Evolutionary conservation across 2,888 invertebrate species (phyloP), one percentile per base, ranked within the genome.

Genomic region (Leptinotarsa tumamoca): DNA sequence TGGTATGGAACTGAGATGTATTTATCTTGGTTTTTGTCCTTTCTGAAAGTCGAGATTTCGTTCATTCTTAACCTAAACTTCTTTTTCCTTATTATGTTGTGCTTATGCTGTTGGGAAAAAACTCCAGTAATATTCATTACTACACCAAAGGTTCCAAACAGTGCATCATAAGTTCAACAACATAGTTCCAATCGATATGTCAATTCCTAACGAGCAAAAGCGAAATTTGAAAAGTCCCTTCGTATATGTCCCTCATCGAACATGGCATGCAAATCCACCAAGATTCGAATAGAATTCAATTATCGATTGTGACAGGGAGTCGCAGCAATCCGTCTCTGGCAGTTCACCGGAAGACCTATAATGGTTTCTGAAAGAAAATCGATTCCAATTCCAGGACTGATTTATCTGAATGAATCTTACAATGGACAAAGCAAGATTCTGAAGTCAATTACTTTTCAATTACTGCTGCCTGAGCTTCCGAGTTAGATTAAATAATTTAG

Each of bases 291-390:
- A 63, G 33, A 33, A 33, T 33, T 63, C 63, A 33, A 63, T 63
- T 63, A 63, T 63, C 63, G 27, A 63, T 33, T 63, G 63, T 33
- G 63, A 63, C 63, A 63, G 4, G 4, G 33, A 33, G 33, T 33
- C 33, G 5, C 33, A 63, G 33, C 27, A 15, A 33, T 33, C 23
- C 27, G 17, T 63, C 63, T 63, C 63, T 33, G 63, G 33, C 63
- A 63, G 23, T 17, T 33, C 33, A 33, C 63, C 63, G 63, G 63
- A 63, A 63, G 63, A 63, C 17, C 63, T 17, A 33, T 63, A 33
- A 63, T 63, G 63, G 63, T 27, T n/a, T 33, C 17, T 33, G 63
- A 63, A 63, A 17, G 17, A 63, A 63, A 63, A 63, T 43, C 63
- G 33, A 43, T 63, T 33, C 17, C 63, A 7, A 43, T 43, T 33